These are phyloP conservation scores for Bombus affinis DNA, from an alignment of 1,140 invertebrate genomes.

Conservation along the genomic window DNA sequence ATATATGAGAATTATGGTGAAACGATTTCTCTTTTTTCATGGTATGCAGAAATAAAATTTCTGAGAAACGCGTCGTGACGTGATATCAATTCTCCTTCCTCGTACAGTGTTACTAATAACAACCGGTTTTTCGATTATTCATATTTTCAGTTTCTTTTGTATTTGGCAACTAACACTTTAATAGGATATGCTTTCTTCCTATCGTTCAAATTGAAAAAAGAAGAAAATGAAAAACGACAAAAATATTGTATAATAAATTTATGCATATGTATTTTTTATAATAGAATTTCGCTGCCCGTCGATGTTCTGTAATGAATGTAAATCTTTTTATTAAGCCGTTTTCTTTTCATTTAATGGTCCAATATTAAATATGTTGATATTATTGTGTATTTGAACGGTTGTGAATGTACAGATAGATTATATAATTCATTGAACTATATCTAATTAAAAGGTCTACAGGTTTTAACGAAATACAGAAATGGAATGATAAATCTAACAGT, in stretches of 20 bases:
- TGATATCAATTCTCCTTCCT: constrained; percentile 63
- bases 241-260: constrained; percentile 24
- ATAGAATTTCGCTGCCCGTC: constrained; percentile 26
- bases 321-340: constrained; percentile 36
- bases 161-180: constrained; percentile 28
- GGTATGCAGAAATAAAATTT: constrained; percentile 69
- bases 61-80: constrained; percentile 60
- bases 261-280: constrained; percentile 17
- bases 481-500: constrained; percentile 52
- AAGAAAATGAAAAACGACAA: background rate
- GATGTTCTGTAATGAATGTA: constrained; percentile 20
- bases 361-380: constrained; percentile 80
- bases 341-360: constrained; percentile 67
- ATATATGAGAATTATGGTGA: constrained; percentile 73
- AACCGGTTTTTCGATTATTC: constrained; percentile 14
- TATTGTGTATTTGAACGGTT: constrained; percentile 80
- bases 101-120: constrained; percentile 54
- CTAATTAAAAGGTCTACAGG: constrained; percentile 70
- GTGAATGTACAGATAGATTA: constrained; percentile 80
- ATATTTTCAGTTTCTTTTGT: constrained; percentile 22
- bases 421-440: constrained; percentile 75
- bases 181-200: constrained; percentile 8
- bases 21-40: constrained; percentile 70
- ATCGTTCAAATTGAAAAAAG: background rate
- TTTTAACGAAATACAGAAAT: constrained; percentile 70